These are phyloP conservation scores for Ornithoptera alexandrae DNA, from an alignment of 2,888 invertebrate species.

Conservation along the genomic window DNA sequence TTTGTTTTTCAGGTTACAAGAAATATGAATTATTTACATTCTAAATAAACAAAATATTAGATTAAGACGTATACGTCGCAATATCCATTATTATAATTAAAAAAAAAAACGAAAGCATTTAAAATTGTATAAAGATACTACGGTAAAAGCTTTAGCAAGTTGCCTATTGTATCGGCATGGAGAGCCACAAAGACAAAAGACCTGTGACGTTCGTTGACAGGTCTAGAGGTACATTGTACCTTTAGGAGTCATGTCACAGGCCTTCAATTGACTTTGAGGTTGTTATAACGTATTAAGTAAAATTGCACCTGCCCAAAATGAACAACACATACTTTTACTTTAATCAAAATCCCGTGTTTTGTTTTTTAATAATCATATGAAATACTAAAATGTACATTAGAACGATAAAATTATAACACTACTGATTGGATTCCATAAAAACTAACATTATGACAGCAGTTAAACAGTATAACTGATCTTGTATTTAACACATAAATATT, in stretches of 20 bases:
- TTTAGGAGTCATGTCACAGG: conserved; percentile 21
- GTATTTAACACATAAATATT: too few relatives aligned
- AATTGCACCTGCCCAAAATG: too few relatives aligned
- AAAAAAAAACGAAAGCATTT: conserved; percentile 24
- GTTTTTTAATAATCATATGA: too few relatives aligned
- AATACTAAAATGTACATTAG: too few relatives aligned
- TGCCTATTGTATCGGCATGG: conserved; percentile 59
- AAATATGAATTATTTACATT: not conserved
- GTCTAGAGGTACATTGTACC: conserved; percentile 32
- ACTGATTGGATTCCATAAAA: too few relatives aligned
- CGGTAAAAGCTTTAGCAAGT: conserved; percentile 30
- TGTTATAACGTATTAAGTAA: not conserved
- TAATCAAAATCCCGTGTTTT: too few relatives aligned
- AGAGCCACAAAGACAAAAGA: conserved; percentile 54
- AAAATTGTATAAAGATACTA: conserved; percentile 24
- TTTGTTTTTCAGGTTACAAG: not conserved
- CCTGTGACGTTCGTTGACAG: conserved; percentile 37
- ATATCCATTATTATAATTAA: conserved; percentile 26
- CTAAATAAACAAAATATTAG: not conserved
- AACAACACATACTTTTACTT: too few relatives aligned
- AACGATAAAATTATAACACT: too few relatives aligned
- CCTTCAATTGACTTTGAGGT: conserved; percentile 18
- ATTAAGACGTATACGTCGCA: conserved; percentile 4
- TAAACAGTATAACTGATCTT: too few relatives aligned
- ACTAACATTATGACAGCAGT: too few relatives aligned